Evolutionary conservation across 2,113 vertebrate genomes (phyloP).

Genomic region (Aegotheles bennettii): DNA sequence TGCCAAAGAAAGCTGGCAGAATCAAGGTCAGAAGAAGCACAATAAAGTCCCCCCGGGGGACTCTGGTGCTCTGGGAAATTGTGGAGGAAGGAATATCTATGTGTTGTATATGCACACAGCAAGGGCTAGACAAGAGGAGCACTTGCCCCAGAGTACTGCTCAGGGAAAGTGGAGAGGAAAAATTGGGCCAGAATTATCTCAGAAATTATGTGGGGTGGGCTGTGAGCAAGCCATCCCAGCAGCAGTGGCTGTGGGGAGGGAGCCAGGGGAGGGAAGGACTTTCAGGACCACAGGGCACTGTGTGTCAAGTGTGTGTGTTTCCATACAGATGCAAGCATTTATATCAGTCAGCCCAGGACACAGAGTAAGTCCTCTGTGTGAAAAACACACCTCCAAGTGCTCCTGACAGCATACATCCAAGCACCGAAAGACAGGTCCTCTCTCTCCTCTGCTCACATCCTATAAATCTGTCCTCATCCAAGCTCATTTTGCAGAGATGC

Average conservation of each 20-base stretch:
- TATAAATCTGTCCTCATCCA: not conserved
- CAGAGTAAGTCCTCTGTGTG: not conserved
- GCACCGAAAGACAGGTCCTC: not conserved
- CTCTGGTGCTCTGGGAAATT: not conserved
- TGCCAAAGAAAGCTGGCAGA: not conserved
- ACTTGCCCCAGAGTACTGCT: too few species aligned
- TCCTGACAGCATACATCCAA: rapidly evolving
- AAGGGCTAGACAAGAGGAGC: too few species aligned
- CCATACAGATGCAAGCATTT: not conserved
- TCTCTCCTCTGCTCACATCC: not conserved
- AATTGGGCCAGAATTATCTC: not conserved
- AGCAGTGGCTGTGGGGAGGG: rapidly evolving
- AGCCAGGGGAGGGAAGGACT: not conserved
- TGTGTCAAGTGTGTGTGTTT: not conserved
- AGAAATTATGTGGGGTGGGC: not conserved
- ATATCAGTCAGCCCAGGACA: not conserved
- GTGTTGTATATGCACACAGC: not conserved
- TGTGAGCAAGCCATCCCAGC: not conserved
- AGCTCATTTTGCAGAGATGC: not conserved
- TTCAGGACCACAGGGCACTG: not conserved
- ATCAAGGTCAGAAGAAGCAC: not conserved
- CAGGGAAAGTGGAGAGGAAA: too few species aligned
- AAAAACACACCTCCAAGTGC: not conserved
- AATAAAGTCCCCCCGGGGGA: not conserved
- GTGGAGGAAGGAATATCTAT: not conserved